Conservation (phyloP, 2,888 invertebrate genomes). For the Ormyrus labotus region DNA sequence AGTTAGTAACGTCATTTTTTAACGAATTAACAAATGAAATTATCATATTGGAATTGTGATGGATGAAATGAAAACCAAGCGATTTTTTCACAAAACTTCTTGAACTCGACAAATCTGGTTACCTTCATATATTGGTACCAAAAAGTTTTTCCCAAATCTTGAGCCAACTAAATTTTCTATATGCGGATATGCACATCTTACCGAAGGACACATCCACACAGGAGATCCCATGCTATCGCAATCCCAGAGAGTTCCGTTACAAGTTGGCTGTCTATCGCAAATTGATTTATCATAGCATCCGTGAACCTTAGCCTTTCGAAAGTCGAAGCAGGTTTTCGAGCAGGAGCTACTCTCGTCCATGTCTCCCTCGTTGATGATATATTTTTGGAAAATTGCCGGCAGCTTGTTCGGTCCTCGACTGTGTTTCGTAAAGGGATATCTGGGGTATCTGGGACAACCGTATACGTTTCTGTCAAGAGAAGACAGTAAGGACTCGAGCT, state of each 20-base stretch:
- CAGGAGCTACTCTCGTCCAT: conserved; percentile 86
- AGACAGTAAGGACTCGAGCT: too few relatives aligned
- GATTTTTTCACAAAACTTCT: too few relatives aligned
- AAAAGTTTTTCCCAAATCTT: neutral
- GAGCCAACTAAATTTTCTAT: too few relatives aligned
- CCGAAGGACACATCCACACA: conserved; percentile 8
- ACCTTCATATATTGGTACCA: too few relatives aligned
- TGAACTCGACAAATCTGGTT: too few relatives aligned
- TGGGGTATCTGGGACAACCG: too few relatives aligned
- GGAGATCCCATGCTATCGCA: conserved; percentile 4
- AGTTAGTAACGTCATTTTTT: too few relatives aligned
- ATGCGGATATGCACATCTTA: neutral
- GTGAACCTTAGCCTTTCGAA: conserved; percentile 82
- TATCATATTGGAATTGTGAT: too few relatives aligned
- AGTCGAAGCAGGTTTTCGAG: conserved; percentile 86
- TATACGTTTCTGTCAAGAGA: too few relatives aligned
- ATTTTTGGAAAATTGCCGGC: conserved; percentile 89
- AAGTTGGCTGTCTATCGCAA: conserved; percentile 82
- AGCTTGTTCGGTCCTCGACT: conserved; percentile 76
- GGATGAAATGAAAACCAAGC: too few relatives aligned
- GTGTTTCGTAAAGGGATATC: too few relatives aligned
- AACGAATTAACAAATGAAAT: too few relatives aligned
- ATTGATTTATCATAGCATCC: conserved; percentile 85
- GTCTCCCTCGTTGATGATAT: conserved; percentile 92
- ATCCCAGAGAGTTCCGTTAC: conserved; percentile 76